Conservation (phyloP, 2,113 vertebrate species). For the Capreolus pygargus region DNA sequence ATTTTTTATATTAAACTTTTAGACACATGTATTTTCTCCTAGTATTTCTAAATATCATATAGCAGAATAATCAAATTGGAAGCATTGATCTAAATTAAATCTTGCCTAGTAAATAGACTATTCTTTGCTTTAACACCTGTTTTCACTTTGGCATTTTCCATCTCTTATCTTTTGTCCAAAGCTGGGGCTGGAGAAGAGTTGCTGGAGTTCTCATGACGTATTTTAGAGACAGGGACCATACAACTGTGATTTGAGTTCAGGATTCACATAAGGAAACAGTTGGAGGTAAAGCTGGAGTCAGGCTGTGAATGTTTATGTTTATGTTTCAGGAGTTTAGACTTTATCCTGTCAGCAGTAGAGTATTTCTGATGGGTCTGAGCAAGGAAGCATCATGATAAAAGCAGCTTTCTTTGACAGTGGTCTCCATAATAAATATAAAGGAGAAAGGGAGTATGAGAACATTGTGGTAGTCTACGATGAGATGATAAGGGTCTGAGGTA, state of each 20-base stretch:
- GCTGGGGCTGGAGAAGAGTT: background rate
- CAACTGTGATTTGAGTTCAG: background rate
- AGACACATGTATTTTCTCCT: background rate
- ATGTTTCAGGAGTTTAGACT: background rate
- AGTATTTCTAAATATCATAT: background rate
- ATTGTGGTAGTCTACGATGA: background rate
- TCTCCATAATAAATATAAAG: background rate
- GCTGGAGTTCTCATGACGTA: background rate
- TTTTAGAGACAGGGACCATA: background rate
- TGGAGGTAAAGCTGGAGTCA: background rate
- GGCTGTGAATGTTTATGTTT: constrained; percentile 31
- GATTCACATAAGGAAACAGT: constrained; percentile 5
- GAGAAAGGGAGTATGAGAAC: background rate
- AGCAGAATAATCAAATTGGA: constrained; percentile 13
- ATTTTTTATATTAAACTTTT: background rate
- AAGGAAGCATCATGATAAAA: background rate
- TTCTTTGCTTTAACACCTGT: background rate
- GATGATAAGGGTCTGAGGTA: background rate
- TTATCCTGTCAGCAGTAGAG: background rate
- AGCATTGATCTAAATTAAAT: constrained; percentile 10
- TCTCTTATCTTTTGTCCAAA: constrained; percentile 22
- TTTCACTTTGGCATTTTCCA: constrained; percentile 3
- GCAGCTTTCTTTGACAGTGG: background rate
- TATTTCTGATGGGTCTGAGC: background rate
- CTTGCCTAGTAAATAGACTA: background rate